Base-by-base conservation (phyloP, 1,140 invertebrate species). In the Eumaeus atala region DNA sequence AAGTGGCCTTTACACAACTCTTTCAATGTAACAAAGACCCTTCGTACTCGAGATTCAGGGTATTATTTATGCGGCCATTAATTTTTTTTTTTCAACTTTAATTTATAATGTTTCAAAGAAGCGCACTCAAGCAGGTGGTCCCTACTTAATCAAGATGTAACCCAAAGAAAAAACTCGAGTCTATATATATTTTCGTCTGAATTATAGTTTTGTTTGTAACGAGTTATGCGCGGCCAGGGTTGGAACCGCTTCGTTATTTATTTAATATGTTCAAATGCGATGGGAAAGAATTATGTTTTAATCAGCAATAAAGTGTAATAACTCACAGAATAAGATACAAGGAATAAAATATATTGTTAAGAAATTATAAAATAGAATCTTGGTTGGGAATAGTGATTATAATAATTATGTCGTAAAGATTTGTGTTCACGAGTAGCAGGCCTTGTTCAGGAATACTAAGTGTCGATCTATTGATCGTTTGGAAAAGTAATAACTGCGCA, bases 141-240 rank as follows among this genome's bases (percentile, higher is more conserved):
- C 70, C 66, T 66, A 77, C 78, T 87, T 87, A 87, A 87, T 87
- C 84, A 87, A 87, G 84, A 87, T 67, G 84, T 87, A 84, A 84
- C 81, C 82, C 83, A 64, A 85, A 72, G 64, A 74, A 80, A 81
- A 74, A 84, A 72, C 72, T 74, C 73, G 56, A 70, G 68, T 65
- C 74, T 62, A 66, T 68, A 84, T 83, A 83, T 79, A 70, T 78
- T 83, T 80, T 78, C 77, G 74, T 49, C 64, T 86, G 76, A 86
- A 74, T 83, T 83, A 83, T 81, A 66, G 72, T 76, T 77, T 69
- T 82, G 72, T 73, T 74, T 70, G 58, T 60, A 56, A 52, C 77
- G 72, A 84, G 66, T 86, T 81, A 86, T 76, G 62, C 53, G 59
- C 38, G 57, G 49, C 63, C 49, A 58, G 62, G 57, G 60, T 66